Conservation (phyloP, 2,113 vertebrate species). For the Bothrops jararaca region DNA sequence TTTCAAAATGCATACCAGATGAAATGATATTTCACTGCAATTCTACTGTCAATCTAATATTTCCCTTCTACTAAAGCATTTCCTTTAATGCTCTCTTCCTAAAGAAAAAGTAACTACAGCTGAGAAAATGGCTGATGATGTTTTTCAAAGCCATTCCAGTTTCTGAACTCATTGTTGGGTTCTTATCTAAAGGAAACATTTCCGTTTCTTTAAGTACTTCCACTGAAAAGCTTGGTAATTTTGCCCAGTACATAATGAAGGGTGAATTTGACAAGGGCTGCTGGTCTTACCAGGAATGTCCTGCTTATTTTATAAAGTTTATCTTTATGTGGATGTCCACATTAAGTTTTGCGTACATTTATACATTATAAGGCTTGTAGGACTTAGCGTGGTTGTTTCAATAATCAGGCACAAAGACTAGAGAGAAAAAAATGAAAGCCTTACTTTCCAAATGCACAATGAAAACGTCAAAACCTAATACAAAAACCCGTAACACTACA, state of each 20-base stretch:
- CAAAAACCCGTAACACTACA: background rate
- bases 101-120: background rate
- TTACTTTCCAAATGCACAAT: background rate
- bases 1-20: background rate
- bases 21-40: background rate
- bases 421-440: background rate
- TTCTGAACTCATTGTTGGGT: background rate
- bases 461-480: background rate
- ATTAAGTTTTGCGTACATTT: background rate
- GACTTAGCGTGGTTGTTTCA: background rate
- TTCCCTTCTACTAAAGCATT: background rate
- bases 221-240: conserved; percentile 35
- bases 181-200: conserved; percentile 46
- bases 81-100: background rate
- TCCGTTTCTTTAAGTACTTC: conserved; percentile 39
- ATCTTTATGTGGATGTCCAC: background rate
- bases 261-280: background rate
- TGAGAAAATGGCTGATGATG: background rate
- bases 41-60: background rate
- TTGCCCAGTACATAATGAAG: conserved; percentile 22
- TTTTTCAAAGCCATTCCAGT: conserved; percentile 19
- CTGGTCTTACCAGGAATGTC: background rate
- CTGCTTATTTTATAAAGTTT: conserved; percentile 9
- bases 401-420: conserved; percentile 10
- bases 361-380: background rate